A percentile compares a stretch with the other conserved stretches of the same genome.
Evolutionary conservation across 1,140 invertebrate species (phyloP).

Genomic region (Rhizoglyphus robini): DNA sequence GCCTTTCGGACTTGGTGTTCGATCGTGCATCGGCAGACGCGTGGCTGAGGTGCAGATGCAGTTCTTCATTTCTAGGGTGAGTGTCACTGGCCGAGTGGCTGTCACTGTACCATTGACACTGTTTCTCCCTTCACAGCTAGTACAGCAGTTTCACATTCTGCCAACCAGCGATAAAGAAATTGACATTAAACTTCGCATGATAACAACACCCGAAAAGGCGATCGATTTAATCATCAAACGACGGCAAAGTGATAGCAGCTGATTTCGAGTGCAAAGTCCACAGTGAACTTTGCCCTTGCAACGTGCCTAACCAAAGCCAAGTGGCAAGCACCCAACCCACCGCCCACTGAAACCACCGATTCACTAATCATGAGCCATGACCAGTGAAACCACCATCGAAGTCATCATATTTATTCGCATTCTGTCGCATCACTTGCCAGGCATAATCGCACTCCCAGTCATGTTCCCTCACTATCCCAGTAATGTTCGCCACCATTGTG

Average conservation of each 20-base stretch:
- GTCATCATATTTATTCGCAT: no score
- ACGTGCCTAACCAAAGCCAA: no score
- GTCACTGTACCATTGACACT: background rate
- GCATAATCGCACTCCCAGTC: no score
- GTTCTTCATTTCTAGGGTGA: conserved; percentile 40
- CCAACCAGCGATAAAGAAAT: conserved; percentile 23
- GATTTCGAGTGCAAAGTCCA: no score
- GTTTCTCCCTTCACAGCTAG: conserved; percentile 14
- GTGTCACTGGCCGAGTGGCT: background rate
- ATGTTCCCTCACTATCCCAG: no score
- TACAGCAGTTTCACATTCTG: conserved; percentile 25
- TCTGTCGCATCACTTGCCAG: no score
- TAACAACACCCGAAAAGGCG: conserved; percentile 26
- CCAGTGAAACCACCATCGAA: no score
- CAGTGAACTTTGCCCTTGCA: no score
- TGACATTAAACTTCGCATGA: conserved; percentile 27
- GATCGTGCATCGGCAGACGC: conserved; percentile 65
- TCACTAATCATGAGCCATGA: no score
- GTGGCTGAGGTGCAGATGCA: conserved; percentile 59
- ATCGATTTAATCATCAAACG: conserved; percentile 17
- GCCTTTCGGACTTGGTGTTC: conserved; percentile 63
- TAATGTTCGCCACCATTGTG: no score
- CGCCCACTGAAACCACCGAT: no score
- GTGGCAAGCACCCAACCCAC: no score
- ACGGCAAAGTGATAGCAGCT: background rate